Base-by-base conservation (phyloP, 2,797 vertebrate genomes). In the Darevskia mixta region DNA sequence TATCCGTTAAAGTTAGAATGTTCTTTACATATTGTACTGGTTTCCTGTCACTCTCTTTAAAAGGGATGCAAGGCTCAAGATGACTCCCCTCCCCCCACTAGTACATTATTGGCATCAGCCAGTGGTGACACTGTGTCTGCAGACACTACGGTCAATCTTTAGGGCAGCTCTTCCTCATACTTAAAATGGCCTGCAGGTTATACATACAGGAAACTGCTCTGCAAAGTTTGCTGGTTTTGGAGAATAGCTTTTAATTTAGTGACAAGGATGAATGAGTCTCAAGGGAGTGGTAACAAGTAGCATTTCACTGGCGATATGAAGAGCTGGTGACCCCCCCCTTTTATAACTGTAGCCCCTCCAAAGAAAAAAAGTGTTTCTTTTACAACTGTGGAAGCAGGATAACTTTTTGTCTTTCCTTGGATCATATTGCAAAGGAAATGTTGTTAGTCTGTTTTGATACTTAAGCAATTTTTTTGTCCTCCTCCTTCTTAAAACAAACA, bases 391-490 rank as follows among this genome's bases (percentile, higher is more conserved):
- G 95, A 95, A 93, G 93, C 94, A 94, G 95, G 90, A 95, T 95
- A 91, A 93, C 92, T 94, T 94, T 94, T 94, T 88, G 94, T 96
- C 95, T 97, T 98, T 96, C 97, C 97, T 97, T 97, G 95, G 98
- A 97, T 97, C 96, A 88, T 97, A 97, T 95, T 95, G 94, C 93
- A 96, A 96, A 97, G 98, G 98, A 98, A 98, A 97, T 13, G 11
- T 76, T 73, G 49, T 95, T 94, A 80, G 69, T 96, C 97, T 97
- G 95, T 95, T 95, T 96, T 96, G 96, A 98, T 97, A 76, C 97
- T 98, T 96, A 92, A 97, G 97, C 97, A 97, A 96, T 97, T 98
- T 95, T 98, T 97, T 97, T 98, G 98, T 96, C 97, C 96, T 97
- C 97, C 97, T 96, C 96, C 97, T 96, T 96, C 97, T 97, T 96